Evolutionary conservation across 30 jellyfish, hydroid and myxozoan genomes (phyloP).

Genomic region (Hydra vulgaris): DNA sequence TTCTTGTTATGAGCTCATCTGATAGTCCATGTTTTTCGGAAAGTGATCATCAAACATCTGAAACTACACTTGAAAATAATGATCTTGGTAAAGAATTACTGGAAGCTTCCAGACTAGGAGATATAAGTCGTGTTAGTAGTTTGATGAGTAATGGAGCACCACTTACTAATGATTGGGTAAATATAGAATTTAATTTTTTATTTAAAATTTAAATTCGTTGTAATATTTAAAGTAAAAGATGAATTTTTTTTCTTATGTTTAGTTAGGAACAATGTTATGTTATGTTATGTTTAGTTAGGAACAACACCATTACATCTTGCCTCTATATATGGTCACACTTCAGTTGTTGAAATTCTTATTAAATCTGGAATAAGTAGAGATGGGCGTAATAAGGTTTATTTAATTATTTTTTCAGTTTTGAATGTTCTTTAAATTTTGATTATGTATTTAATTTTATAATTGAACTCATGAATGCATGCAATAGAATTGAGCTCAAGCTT

Average conservation of each 20-base stretch:
- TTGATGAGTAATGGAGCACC: conserved; percentile 93
- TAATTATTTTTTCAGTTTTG: background rate
- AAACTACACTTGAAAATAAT: conserved; percentile 3
- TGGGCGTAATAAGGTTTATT: conserved; percentile 69
- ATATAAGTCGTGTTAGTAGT: conserved; percentile 63
- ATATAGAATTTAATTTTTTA: background rate
- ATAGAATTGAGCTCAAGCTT: no score
- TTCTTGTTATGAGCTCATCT: background rate
- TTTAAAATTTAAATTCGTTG: background rate
- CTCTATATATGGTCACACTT: conserved; percentile 79
- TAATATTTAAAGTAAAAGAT: background rate
- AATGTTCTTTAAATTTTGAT: no score
- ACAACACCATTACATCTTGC: conserved; percentile 92
- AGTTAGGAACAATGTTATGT: background rate
- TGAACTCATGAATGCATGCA: background rate
- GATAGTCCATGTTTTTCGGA: background rate
- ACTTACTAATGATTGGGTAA: conserved; percentile 89
- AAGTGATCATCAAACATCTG: background rate
- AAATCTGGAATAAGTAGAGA: conserved; percentile 82
- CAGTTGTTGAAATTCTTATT: conserved; percentile 66
- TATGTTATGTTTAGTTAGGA: conserved; percentile 45
- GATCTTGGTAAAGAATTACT: conserved; percentile 77
- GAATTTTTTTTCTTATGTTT: background rate
- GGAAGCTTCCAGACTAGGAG: conserved; percentile 87
- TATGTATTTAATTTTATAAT: no score